Evolutionary conservation across 2,113 vertebrate genomes (phyloP), one percentile per base, ranked within the genome.

Genomic region (Myxocyprinus asiaticus): DNA sequence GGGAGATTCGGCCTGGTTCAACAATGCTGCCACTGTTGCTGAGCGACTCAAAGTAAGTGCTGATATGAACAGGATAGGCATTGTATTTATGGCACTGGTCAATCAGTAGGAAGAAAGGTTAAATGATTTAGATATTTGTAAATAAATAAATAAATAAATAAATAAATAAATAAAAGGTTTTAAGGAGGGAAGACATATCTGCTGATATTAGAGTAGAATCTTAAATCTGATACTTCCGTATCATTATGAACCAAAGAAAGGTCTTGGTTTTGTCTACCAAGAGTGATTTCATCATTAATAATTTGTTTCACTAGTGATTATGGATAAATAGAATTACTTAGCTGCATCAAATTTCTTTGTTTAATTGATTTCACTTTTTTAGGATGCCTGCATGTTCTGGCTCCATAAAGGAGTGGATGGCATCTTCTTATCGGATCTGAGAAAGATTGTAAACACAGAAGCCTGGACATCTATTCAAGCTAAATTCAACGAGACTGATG

Each of bases 1-100:
- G 0, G 89, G 93, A 50, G 0, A 7, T 4, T 1, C 22, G 50
- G 4, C 55, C 0, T 97, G 95, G 95, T 97, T 96, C 63, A 67
- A 3, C 0, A 5, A 1, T 0, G 0, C 0, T 0, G 53, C 0
- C 5, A 55, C 33, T 0, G 9, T 88, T 9, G 43, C 85, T n/a
- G 86, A 89, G 0, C 73, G 79, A 48, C 59, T 93, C n/a, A 76
- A 71, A 85, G 93, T 93, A 80, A 69, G 69, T 0, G 4, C 51
- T 48, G n/a, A 42, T 55, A 17, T 61, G 15, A 22, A 11, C 5
- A 2, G n/a, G n/a, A n/a, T n/a, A n/a, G n/a, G n/a, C n/a, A n/a
- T n/a, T n/a, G n/a, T n/a, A n/a, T n/a, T 12, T 4, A 47, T 47
- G 1, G 2, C 10, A 50, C 11, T 22, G 68, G 10, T 51, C 4